Evolutionary conservation across 2,113 vertebrate genomes (phyloP), one percentile per base, ranked within the genome.

Genomic region (Procavia capensis): DNA sequence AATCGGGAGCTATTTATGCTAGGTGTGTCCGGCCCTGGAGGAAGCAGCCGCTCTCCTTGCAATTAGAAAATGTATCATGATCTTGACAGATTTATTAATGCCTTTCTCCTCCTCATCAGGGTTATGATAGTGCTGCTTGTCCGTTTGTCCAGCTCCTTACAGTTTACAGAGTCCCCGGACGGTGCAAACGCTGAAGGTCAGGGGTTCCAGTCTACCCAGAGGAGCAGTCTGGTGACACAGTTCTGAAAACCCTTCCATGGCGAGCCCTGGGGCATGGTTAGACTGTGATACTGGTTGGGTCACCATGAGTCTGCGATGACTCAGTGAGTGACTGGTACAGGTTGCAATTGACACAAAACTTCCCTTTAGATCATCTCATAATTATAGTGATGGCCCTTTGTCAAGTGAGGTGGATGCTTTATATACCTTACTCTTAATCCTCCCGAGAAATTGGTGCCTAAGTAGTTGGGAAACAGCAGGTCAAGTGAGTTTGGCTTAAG

Each of bases 91-190:
- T 25, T 20, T 17, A 9, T 85, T 31, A 36, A 39, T 36, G 41
- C 22, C 25, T 39, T 41, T 9, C 1, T 66, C 43, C 0, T 83
- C 6, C 0, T 36, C 20, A 9, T 82, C 2, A 57, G 36, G 41
- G 57, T 54, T 24, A 7, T 64, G 4, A 14, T 16, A 39, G 82
- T 9, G 61, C 75, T 25, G 16, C 47, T 36, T 39, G 22, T 27
- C 41, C 54, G 2, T 34, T 31, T 43, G 11, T 16, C 2, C 1
- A 27, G 74, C 57, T 3, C 29, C 34, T 29, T 14, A 76, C 0
- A 0, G 41, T 76, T 45, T 63, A 31, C 61, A 24, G 70, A 25
- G 70, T 39, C 11, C 20, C 70, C 41, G n/a, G 9, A 72, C 10
- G 20, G 70, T 39, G 36, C n/a, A 39, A 70, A 70, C 7, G 57